Conservation (phyloP, 2,888 invertebrate genomes). For the Lapara coniferarum region DNA sequence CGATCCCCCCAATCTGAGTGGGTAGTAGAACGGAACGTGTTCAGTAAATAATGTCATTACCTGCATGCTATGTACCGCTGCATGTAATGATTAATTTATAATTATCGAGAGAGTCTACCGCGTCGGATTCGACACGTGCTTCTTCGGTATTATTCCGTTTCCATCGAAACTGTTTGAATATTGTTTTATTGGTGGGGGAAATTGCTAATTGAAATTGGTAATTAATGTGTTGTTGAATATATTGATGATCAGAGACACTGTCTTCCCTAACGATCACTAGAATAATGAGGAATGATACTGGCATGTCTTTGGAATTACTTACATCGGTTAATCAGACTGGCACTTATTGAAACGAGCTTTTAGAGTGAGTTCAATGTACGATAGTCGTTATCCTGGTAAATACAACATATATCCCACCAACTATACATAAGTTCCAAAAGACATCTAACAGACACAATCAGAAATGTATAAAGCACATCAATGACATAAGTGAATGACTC, state of each 20-base stretch:
- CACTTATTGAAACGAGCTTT: too few species aligned
- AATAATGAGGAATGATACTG: too few species aligned
- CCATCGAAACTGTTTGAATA: background rate
- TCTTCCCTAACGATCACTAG: too few species aligned
- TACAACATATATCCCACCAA: too few species aligned
- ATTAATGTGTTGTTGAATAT: too few species aligned
- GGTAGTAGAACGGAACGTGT: conserved; percentile 2
- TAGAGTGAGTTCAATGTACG: too few species aligned
- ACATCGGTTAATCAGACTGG: too few species aligned
- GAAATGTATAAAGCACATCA: background rate
- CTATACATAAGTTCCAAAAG: too few species aligned
- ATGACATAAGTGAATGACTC: conserved; percentile 22
- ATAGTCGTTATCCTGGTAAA: too few species aligned
- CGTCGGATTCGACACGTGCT: background rate
- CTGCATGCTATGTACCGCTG: conserved; percentile 1
- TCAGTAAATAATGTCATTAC: conserved; percentile 13
- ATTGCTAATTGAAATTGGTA: too few species aligned
- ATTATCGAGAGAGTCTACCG: conserved; percentile 7
- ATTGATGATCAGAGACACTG: too few species aligned
- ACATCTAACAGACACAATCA: background rate
- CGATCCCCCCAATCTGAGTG: background rate
- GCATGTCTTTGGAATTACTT: too few species aligned
- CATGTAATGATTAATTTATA: conserved; percentile 7
- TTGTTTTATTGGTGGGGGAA: background rate
- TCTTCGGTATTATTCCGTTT: background rate